Percentiles rank a stretch among this genome's conserved stretches.
phyloP scores from a whole-genome alignment of 1,140 invertebrate genomes.

The Drosophila sp. region DNA sequence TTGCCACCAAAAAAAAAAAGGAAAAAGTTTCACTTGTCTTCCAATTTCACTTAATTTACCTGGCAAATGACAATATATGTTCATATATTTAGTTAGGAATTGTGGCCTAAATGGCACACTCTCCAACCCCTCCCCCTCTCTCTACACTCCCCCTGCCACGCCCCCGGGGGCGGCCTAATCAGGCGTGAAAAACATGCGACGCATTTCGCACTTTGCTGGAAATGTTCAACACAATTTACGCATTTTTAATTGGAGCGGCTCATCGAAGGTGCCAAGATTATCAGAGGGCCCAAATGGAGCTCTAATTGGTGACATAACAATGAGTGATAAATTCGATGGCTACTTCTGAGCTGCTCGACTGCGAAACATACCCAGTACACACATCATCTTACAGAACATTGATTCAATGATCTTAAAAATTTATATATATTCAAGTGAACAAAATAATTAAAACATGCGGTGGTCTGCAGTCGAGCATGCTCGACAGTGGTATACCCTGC shows the following conservation, averaged over 20 bases:
- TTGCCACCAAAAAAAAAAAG: not conserved
- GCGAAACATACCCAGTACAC: no score
- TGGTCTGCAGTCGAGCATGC: no score
- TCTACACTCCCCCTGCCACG: not conserved
- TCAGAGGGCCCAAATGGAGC: constrained; percentile 18
- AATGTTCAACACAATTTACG: constrained; percentile 39
- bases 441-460: no score
- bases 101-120: constrained; percentile 14
- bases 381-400: no score
- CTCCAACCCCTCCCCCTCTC: no score
- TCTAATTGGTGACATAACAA: constrained; percentile 45
- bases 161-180: constrained; percentile 46
- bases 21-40: constrained; percentile 22
- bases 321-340: not conserved
- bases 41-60: constrained; percentile 3
- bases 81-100: constrained; percentile 32
- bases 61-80: constrained; percentile 43
- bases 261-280: constrained; percentile 29
- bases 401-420: no score
- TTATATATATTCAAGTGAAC: no score
- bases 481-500: no score
- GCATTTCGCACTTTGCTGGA: constrained; percentile 60
- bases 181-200: constrained; percentile 64
- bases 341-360: no score
- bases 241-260: constrained; percentile 41